A percentile compares a stretch with the other conserved stretches of the same genome.
Conservation (phyloP, 2,113 vertebrate genomes). For the Parotia lawesii region DNA sequence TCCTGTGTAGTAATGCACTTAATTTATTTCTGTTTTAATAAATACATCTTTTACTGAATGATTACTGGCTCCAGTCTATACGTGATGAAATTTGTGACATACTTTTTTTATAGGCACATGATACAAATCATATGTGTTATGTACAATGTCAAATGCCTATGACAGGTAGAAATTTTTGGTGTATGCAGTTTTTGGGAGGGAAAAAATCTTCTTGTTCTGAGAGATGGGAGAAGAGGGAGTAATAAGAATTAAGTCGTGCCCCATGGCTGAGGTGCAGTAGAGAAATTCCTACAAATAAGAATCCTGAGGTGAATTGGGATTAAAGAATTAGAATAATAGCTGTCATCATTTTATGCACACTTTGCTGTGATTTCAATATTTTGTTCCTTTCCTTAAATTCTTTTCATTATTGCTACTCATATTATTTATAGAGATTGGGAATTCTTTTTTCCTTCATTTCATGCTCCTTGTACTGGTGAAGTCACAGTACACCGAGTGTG, state of each 20-base stretch:
- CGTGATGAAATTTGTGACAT: slow-evolving; percentile 33
- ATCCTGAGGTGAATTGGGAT: not conserved
- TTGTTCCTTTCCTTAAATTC: not conserved
- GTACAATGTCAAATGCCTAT: not conserved
- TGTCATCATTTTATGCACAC: not conserved
- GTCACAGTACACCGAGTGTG: not conserved
- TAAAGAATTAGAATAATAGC: slow-evolving; percentile 8
- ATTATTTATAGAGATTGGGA: not conserved
- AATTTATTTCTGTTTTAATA: slow-evolving; percentile 34
- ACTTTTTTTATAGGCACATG: slow-evolving; percentile 30
- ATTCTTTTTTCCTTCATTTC: not conserved
- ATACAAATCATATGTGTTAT: slow-evolving; percentile 30
- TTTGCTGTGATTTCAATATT: not conserved
- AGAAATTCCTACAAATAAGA: not conserved
- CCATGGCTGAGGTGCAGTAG: not conserved
- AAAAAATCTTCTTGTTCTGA: not conserved
- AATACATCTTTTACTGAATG: slow-evolving; percentile 10
- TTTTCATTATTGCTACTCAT: not conserved
- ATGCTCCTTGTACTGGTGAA: not conserved
- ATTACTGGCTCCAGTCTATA: not conserved
- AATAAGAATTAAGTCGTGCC: not conserved
- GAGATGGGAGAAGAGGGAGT: not conserved
- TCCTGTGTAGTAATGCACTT: not conserved
- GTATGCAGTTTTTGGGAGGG: not conserved
- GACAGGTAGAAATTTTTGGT: slow-evolving; percentile 32